Conservation (phyloP, 1,140 invertebrate genomes). For the Orius insidiosus region DNA sequence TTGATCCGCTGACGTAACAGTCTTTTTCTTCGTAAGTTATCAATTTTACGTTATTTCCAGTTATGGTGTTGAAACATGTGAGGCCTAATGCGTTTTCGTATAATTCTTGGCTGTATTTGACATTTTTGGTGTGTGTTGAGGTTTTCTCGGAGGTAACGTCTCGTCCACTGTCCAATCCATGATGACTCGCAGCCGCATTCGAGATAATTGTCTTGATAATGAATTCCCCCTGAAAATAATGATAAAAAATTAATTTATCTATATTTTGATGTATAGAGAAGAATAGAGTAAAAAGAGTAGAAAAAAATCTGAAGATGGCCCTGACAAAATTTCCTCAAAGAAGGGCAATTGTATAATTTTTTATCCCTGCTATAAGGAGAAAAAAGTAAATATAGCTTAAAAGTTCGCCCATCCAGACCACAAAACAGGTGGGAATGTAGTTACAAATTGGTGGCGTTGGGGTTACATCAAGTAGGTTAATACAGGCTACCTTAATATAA, state of each 20-base stretch:
- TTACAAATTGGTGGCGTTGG: no score
- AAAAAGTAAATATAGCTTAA: neutral
- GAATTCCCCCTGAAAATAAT: conserved; percentile 15
- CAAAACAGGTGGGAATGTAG: no score
- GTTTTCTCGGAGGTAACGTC: conserved; percentile 6
- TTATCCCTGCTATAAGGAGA: neutral
- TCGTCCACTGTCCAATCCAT: conserved; percentile 13
- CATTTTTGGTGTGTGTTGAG: neutral
- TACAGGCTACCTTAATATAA: no score
- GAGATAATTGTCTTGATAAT: conserved; percentile 8
- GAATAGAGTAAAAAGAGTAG: no score
- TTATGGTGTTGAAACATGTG: neutral
- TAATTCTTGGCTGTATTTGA: conserved; percentile 1
- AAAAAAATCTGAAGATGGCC: neutral
- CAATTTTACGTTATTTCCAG: neutral
- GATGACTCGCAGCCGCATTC: conserved; percentile 9
- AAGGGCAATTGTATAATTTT: no score
- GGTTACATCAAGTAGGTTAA: no score
- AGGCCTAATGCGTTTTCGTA: neutral
- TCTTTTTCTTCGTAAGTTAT: neutral
- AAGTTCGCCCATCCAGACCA: no score
- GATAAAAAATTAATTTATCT: neutral
- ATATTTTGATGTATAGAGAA: no score
- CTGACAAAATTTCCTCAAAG: neutral
- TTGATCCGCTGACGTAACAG: conserved; percentile 1